Conservation (phyloP, 2,888 invertebrate species). For the Apeira syringaria region DNA sequence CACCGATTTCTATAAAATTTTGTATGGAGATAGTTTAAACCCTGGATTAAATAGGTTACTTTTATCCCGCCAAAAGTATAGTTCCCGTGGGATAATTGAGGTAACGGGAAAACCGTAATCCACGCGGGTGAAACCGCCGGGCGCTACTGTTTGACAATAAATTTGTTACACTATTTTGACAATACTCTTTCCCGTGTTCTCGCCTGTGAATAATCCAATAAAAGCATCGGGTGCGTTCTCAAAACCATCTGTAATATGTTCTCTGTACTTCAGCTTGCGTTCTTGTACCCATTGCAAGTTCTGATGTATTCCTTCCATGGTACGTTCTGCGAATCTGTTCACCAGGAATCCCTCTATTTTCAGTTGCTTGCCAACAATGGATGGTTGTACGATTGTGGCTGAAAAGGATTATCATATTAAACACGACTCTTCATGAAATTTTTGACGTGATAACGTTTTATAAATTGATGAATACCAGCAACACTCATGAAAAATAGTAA, state of each 20-base stretch:
- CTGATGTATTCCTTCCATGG: constrained; percentile 83
- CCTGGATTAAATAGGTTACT: no score
- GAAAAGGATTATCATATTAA: constrained; percentile 38
- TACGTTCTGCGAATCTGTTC: constrained; percentile 77
- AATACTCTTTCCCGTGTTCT: constrained; percentile 87
- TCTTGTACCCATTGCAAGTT: constrained; percentile 85
- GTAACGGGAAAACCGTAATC: no score
- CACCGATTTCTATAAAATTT: no score
- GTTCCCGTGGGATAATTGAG: no score
- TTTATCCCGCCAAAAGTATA: no score
- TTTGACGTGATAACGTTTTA: no score
- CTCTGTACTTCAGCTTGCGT: constrained; percentile 86
- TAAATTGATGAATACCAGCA: no score
- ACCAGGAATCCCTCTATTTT: constrained; percentile 85
- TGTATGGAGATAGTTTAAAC: no score
- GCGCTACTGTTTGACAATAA: no score
- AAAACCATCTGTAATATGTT: constrained; percentile 86
- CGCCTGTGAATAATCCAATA: constrained; percentile 83
- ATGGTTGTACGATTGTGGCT: constrained; percentile 74
- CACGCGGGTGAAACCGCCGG: no score
- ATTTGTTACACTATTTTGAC: constrained; percentile 73
- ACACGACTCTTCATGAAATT: no score
- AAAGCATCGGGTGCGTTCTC: constrained; percentile 86
- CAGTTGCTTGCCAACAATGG: constrained; percentile 82
- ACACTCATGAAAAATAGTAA: no score